A percentile compares a stretch with the other conserved stretches of the same genome.
phyloP scores from a whole-genome alignment of 2,888 invertebrate species.

The Cataglyphis albicans region DNA sequence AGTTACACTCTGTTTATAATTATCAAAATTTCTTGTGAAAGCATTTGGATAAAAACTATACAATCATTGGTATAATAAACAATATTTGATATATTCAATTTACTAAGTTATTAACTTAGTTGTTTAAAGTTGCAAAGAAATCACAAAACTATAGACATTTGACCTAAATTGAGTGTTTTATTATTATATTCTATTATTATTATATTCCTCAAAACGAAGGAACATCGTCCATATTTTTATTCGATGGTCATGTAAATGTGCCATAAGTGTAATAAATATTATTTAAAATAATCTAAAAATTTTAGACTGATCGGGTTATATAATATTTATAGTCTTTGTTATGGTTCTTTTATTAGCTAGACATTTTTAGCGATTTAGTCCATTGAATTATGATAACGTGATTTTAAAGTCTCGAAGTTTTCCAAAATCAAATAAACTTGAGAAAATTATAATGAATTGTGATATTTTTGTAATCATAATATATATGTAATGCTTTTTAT shows the following conservation, averaged over 20 bases:
- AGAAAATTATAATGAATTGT: neutral
- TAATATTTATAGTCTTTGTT: neutral
- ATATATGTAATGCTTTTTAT: neutral
- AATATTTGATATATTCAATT: neutral
- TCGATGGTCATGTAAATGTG: neutral
- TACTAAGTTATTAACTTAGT: neutral
- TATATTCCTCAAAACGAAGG: neutral
- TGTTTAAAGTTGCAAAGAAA: neutral
- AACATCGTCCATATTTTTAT: neutral
- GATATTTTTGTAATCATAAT: neutral
- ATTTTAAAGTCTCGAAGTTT: neutral
- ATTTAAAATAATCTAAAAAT: neutral
- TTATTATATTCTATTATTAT: neutral
- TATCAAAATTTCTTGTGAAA: neutral
- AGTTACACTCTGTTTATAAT: conserved; percentile 12
- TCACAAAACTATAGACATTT: neutral
- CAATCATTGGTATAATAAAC: neutral
- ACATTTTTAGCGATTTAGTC: neutral
- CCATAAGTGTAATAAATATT: neutral
- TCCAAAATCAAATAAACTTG: neutral
- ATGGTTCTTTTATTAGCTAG: neutral
- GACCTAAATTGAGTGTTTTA: neutral
- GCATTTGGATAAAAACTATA: neutral
- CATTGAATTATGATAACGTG: neutral
- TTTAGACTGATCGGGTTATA: neutral